Evolutionary conservation across 2,797 vertebrate species (phyloP).

Genomic region (Oophaga sylvatica): DNA sequence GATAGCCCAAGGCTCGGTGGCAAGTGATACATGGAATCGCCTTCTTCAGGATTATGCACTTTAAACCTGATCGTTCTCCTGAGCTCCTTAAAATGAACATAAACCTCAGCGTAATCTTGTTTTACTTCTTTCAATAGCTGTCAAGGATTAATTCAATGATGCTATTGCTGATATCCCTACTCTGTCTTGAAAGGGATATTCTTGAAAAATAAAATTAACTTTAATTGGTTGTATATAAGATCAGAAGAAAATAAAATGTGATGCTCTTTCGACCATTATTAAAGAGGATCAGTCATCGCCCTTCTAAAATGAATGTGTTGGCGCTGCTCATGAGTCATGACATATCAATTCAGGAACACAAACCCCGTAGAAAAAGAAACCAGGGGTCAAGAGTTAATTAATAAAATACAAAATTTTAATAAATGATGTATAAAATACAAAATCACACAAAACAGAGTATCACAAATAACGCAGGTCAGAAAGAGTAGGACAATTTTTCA

Average conservation of each 20-base stretch:
- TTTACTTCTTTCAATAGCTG: conserved; percentile 37
- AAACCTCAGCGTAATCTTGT: conserved; percentile 29
- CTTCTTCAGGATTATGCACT: conserved; percentile 38
- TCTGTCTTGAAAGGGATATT: not conserved
- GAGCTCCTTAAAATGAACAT: conserved; percentile 43
- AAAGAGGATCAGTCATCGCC: too few relatives aligned
- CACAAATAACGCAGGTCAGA: too few relatives aligned
- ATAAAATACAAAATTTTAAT: too few relatives aligned
- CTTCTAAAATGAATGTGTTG: too few relatives aligned
- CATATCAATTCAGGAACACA: too few relatives aligned
- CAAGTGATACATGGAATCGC: conserved; percentile 27
- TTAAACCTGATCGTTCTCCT: conserved; percentile 38
- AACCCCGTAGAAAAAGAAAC: too few relatives aligned
- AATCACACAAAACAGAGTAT: too few relatives aligned
- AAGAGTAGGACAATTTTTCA: too few relatives aligned
- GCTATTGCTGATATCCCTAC: conserved; percentile 4
- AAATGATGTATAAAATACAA: too few relatives aligned
- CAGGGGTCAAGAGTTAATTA: too few relatives aligned
- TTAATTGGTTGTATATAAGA: not conserved
- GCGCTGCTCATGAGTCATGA: too few relatives aligned
- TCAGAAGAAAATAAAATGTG: not conserved
- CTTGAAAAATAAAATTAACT: not conserved
- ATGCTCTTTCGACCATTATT: not conserved
- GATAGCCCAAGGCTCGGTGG: conserved; percentile 15
- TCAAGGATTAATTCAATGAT: conserved; percentile 41